Percentiles rank a stretch among this genome's conserved stretches.
These are phyloP conservation scores for Anas bahamensis DNA, from an alignment of 2,797 vertebrate genomes.

Conservation along the genomic window DNA sequence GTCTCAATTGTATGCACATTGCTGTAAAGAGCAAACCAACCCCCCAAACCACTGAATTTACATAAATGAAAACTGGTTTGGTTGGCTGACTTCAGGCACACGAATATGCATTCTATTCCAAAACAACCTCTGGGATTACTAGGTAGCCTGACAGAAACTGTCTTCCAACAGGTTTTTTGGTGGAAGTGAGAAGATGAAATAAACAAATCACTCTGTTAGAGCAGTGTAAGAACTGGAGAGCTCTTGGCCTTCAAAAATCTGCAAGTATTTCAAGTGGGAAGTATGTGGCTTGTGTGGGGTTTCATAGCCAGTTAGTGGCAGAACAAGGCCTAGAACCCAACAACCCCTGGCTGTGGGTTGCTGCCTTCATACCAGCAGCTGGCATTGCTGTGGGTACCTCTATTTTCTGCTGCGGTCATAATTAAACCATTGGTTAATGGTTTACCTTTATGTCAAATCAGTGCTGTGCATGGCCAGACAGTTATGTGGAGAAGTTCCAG, in stretches of 20 bases:
- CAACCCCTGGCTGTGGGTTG: not conserved
- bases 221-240: not conserved
- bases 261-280: not conserved
- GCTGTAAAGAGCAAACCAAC: not conserved
- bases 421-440: not conserved
- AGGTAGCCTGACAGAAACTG: not conserved
- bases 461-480: not conserved
- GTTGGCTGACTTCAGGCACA: not conserved
- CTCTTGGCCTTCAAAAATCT: not conserved
- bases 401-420: not conserved
- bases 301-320: not conserved
- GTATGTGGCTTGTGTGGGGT: not conserved
- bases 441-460: constrained; percentile 6
- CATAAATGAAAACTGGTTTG: not conserved
- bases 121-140: not conserved
- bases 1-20: not conserved
- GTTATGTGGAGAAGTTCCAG: not conserved
- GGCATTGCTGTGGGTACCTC: not conserved
- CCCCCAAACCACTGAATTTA: not conserved
- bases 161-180: not conserved
- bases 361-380: not conserved
- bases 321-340: not conserved
- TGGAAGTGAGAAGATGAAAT: not conserved
- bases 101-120: not conserved
- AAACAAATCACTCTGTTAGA: not conserved